A percentile compares a stretch with the other conserved stretches of the same genome.
These are phyloP conservation scores for Drosophila paulistorum DNA, from an alignment of 1,140 invertebrate species.

Conservation along the genomic window DNA sequence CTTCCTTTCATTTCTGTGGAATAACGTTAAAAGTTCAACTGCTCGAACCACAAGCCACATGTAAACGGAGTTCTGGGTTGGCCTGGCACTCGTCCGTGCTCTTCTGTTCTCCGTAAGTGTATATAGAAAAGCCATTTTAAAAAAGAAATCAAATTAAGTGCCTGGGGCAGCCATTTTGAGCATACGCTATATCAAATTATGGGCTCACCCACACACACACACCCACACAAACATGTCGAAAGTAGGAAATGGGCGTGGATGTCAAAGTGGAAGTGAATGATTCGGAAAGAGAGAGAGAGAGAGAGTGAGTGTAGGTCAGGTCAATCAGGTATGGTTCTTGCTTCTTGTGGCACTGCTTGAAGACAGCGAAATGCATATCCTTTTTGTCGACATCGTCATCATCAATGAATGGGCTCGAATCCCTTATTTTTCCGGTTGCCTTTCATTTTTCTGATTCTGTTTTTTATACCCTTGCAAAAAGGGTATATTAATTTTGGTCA, in stretches of 20 bases:
- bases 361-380: constrained; percentile 12
- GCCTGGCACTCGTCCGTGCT: background rate
- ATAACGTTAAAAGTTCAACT: background rate
- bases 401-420: background rate
- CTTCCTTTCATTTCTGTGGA: background rate
- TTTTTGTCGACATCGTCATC: background rate
- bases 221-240: background rate
- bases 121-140: constrained; percentile 58
- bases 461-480: too few relatives aligned
- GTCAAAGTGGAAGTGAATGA: background rate
- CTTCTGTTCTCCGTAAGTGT: constrained; percentile 1
- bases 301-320: background rate
- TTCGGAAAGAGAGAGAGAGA: background rate
- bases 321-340: constrained; percentile 1
- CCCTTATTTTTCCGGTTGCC: constrained; percentile 31
- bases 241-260: constrained; percentile 20
- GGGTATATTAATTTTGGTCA: too few relatives aligned
- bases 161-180: constrained; percentile 56
- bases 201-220: constrained; percentile 23
- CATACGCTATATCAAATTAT: constrained; percentile 68
- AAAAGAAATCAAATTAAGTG: constrained; percentile 73
- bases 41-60: background rate
- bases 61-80: constrained; percentile 1
- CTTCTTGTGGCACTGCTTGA: background rate
- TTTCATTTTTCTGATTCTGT: constrained; percentile 24